Conservation (phyloP, 2,113 vertebrate species). For the Seriola quinqueradiata region DNA sequence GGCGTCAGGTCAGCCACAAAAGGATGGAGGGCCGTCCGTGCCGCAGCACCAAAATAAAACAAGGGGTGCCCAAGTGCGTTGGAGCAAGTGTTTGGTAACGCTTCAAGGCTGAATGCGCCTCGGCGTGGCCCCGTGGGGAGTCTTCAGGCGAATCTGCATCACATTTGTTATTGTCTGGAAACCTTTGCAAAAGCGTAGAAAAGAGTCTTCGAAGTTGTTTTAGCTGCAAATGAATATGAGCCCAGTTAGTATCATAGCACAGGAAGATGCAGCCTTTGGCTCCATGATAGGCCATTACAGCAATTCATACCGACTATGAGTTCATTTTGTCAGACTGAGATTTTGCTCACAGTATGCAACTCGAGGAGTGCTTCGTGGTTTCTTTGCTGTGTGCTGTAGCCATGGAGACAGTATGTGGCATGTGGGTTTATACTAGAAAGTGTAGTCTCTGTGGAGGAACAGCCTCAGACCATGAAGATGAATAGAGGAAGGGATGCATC, state of each 20-base stretch:
- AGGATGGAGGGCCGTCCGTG: conserved; percentile 71
- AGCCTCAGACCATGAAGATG: conserved; percentile 43
- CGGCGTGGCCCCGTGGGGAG: conserved; percentile 15
- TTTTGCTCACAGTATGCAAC: conserved; percentile 55
- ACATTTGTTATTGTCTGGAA: conserved; percentile 24
- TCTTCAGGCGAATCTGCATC: conserved; percentile 32
- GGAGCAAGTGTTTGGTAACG: conserved; percentile 49
- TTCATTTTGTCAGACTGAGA: conserved; percentile 38
- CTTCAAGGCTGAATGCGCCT: conserved; percentile 48
- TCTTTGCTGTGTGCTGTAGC: conserved; percentile 78
- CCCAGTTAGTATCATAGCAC: not conserved
- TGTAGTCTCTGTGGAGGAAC: conserved; percentile 46
- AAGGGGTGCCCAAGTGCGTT: conserved; percentile 61
- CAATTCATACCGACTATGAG: conserved; percentile 23
- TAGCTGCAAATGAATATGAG: not conserved
- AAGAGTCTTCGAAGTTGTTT: conserved; percentile 12
- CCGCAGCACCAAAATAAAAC: conserved; percentile 80
- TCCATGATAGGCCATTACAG: not conserved
- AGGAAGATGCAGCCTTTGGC: not conserved
- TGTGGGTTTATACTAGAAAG: conserved; percentile 71
- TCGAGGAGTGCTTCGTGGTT: conserved; percentile 66
- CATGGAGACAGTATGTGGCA: conserved; percentile 83
- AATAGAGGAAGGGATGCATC: conserved; percentile 28
- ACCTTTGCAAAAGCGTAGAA: not conserved
- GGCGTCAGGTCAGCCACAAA: conserved; percentile 65